phyloP scores from a whole-genome alignment of 1,140 invertebrate genomes.

The Bombus waltoni region DNA sequence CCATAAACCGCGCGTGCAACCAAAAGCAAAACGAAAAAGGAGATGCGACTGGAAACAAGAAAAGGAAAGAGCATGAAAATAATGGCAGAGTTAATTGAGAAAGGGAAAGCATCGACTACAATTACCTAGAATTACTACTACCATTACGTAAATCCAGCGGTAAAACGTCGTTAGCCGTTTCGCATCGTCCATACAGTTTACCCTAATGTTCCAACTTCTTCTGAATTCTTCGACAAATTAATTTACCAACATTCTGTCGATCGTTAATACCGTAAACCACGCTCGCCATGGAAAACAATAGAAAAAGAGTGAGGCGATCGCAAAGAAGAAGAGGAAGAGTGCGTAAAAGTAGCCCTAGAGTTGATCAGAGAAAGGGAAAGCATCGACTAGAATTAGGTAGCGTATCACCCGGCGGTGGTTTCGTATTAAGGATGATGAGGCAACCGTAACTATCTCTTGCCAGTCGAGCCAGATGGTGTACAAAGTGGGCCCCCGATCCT shows the following conservation, averaged over 20 bases:
- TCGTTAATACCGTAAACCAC: not conserved
- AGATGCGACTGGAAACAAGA: not conserved
- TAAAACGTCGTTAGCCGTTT: too few relatives aligned
- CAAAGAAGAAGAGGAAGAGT: not conserved
- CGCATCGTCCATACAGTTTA: too few relatives aligned
- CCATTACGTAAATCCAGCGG: too few relatives aligned
- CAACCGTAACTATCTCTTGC: slow-evolving; percentile 33
- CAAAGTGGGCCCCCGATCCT: slow-evolving; percentile 34
- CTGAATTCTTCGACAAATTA: not conserved
- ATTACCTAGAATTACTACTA: not conserved
- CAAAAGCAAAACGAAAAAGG: not conserved
- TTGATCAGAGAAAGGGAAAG: not conserved
- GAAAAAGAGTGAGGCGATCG: not conserved
- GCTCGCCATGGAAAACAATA: not conserved
- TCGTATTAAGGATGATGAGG: slow-evolving; percentile 65
- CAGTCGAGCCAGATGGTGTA: slow-evolving; percentile 61
- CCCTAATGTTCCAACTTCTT: not conserved
- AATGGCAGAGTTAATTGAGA: not conserved
- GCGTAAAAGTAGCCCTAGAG: not conserved
- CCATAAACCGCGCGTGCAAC: not conserved
- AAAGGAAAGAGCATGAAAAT: not conserved
- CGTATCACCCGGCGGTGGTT: slow-evolving; percentile 41
- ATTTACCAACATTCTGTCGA: not conserved
- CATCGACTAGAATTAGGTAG: slow-evolving; percentile 15
- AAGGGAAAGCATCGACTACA: not conserved